A percentile compares a stretch with the other conserved stretches of the same genome.
Conservation (phyloP, 2,888 invertebrate species). For the Monoplex corrugatus region DNA sequence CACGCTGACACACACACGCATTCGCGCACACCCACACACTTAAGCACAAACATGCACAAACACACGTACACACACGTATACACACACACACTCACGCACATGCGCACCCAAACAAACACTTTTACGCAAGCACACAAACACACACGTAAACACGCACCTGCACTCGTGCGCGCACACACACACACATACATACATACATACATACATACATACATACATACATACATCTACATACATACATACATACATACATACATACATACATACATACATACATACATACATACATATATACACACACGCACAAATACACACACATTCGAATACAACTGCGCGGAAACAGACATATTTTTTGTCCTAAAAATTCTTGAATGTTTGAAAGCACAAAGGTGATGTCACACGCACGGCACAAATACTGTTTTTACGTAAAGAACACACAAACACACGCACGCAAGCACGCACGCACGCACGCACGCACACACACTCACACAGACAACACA, state of each 20-base stretch:
- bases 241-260: neutral
- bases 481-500: neutral
- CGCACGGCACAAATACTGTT: no score
- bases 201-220: neutral
- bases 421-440: no score
- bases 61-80: conserved; percentile 1
- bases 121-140: neutral
- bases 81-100: neutral
- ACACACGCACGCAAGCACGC: neutral
- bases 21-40: neutral
- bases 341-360: no score
- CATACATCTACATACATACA: neutral
- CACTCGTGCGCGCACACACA: neutral
- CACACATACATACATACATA: neutral
- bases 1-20: neutral
- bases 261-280: neutral
- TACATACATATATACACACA: neutral
- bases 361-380: no score
- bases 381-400: no score
- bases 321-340: no score
- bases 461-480: neutral
- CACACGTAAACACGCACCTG: neutral
- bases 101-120: neutral
- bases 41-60: neutral
- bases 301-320: neutral